Evolutionary conservation across 2,888 invertebrate species (phyloP).

Genomic region (Sceliomorpha sp.): DNA sequence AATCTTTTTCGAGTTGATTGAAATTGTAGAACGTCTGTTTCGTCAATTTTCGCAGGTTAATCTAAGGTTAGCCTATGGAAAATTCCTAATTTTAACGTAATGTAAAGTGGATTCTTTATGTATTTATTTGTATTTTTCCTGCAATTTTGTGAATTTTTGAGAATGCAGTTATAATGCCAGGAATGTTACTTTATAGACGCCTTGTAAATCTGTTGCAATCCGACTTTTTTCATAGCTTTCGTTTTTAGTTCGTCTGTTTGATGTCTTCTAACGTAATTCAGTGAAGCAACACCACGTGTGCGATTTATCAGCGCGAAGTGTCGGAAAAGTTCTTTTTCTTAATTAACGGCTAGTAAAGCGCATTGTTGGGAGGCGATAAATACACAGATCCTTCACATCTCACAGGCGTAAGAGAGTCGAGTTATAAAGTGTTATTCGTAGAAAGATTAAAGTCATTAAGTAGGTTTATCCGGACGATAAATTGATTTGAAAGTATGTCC

Average conservation of each 20-base stretch:
- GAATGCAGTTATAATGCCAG: no score
- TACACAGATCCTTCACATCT: constrained; percentile 15
- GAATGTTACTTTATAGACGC: no score
- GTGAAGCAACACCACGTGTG: constrained; percentile 24
- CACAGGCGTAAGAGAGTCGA: constrained; percentile 8
- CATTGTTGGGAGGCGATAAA: constrained; percentile 39
- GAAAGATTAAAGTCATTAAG: constrained; percentile 42
- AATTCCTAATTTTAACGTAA: no score
- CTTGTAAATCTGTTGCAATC: no score
- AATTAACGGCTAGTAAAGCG: constrained; percentile 50
- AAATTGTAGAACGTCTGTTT: no score
- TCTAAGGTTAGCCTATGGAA: no score
- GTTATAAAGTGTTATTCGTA: constrained; percentile 39
- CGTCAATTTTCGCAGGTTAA: no score
- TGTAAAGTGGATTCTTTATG: no score
- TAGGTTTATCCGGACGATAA: constrained; percentile 40
- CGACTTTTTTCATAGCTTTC: no score
- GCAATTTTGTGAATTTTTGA: no score
- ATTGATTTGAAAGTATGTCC: constrained; percentile 43
- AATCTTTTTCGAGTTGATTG: no score
- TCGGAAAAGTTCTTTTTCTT: constrained; percentile 35
- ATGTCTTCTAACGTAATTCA: constrained; percentile 35
- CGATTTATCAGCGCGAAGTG: constrained; percentile 33
- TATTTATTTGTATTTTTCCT: no score
- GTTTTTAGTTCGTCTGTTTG: constrained; percentile 32